A percentile compares a stretch with the other conserved stretches of the same genome.
phyloP scores from a whole-genome alignment of 1,140 invertebrate genomes.

The Ericerus pela region DNA sequence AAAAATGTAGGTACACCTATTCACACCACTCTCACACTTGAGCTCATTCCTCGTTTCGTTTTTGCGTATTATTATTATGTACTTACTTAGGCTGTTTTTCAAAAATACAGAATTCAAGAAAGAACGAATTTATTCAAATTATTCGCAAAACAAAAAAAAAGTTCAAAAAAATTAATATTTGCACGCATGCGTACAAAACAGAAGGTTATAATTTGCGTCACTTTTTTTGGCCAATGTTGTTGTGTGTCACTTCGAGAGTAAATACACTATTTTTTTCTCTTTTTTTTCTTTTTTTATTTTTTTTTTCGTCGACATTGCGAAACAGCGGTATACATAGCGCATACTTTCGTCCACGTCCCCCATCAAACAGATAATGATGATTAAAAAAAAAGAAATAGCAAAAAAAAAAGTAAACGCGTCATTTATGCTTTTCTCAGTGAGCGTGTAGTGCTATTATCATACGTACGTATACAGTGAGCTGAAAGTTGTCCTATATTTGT shows the following conservation, averaged over 20 bases:
- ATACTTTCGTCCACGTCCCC: slow-evolving; percentile 10
- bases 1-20: no score
- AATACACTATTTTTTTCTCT: slow-evolving; percentile 7
- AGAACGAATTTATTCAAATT: slow-evolving; percentile 2
- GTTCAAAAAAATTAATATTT: neutral
- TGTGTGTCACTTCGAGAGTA: slow-evolving; percentile 3
- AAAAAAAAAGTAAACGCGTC: no score
- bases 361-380: slow-evolving; percentile 5
- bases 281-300: no score
- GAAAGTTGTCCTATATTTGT: no score
- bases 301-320: slow-evolving; percentile 10
- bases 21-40: no score
- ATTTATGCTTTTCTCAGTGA: no score
- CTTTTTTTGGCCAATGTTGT: slow-evolving; percentile 4
- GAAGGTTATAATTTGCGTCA: slow-evolving; percentile 11
- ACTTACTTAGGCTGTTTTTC: neutral
- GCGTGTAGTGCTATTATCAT: no score
- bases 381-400: no score
- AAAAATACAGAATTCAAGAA: neutral
- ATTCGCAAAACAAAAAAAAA: neutral
- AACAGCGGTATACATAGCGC: neutral
- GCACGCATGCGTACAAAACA: neutral
- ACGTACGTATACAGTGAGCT: no score
- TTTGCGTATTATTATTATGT: neutral
- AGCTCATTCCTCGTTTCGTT: neutral